These are phyloP conservation scores for Cephus sareptanus DNA, from an alignment of 2,888 invertebrate species.

Conservation along the genomic window DNA sequence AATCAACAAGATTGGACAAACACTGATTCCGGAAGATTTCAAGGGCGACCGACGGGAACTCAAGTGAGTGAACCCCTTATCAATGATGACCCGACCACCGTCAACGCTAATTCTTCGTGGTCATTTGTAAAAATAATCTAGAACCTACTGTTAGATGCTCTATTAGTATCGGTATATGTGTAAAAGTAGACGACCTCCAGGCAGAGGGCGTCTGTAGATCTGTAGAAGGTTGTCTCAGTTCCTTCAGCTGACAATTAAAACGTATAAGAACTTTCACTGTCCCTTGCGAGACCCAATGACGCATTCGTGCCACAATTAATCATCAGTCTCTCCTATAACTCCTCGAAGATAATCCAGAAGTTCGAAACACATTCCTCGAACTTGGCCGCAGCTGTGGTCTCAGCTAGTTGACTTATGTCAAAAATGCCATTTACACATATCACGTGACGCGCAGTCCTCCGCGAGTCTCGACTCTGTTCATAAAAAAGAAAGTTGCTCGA, in stretches of 20 bases:
- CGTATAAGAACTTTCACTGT: background rate
- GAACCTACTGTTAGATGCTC: background rate
- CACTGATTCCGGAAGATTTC: conserved; percentile 59
- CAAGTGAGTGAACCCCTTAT: conserved; percentile 46
- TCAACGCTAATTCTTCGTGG: background rate
- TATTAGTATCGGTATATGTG: background rate
- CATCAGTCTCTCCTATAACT: background rate
- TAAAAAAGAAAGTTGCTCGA: background rate
- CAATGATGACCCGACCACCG: background rate
- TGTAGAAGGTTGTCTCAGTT: background rate
- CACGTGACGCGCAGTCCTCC: background rate
- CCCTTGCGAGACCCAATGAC: background rate
- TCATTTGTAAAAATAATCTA: background rate
- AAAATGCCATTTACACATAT: background rate
- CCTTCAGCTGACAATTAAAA: background rate
- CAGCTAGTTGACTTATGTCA: background rate
- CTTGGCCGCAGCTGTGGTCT: background rate
- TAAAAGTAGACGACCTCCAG: background rate
- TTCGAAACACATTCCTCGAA: background rate
- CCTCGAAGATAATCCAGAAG: background rate
- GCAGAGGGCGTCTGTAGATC: background rate
- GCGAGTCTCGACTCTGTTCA: background rate
- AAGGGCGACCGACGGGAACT: conserved; percentile 59
- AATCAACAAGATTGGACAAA: conserved; percentile 62
- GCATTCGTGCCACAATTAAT: background rate